Conservation (phyloP, 2,888 invertebrate genomes). For the Chromoteleia sp. region DNA sequence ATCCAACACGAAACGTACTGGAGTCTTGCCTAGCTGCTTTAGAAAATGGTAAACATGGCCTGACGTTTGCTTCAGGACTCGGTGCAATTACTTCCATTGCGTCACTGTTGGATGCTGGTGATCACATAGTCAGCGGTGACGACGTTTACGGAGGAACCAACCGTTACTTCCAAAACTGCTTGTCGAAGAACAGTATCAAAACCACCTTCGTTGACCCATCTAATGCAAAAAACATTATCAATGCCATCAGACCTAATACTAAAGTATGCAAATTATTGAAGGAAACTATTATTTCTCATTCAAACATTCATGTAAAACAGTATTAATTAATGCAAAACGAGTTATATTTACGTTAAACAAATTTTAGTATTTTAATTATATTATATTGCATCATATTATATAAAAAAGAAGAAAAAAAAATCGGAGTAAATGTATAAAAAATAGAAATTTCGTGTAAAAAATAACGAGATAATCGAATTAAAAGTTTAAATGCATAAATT, state of each 20-base stretch:
- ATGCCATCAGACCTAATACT: conserved; percentile 92
- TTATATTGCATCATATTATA: no score
- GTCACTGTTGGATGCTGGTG: conserved; percentile 92
- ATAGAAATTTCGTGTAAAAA: no score
- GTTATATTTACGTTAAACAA: no score
- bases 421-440: no score
- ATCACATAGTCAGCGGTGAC: conserved; percentile 95
- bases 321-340: no score
- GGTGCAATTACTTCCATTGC: conserved; percentile 92
- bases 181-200: conserved; percentile 89
- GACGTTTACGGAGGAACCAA: conserved; percentile 98
- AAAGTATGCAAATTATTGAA: conserved; percentile 88
- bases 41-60: conserved; percentile 94
- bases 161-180: conserved; percentile 88
- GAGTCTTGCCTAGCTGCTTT: conserved; percentile 95
- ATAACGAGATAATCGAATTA: no score
- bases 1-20: conserved; percentile 95
- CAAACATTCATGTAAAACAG: no score
- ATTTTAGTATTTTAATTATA: no score
- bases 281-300: no score
- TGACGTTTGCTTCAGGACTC: conserved; percentile 95
- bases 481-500: no score
- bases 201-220: conserved; percentile 92
- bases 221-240: conserved; percentile 87
- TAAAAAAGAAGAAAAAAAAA: no score